Base-by-base conservation (phyloP, 2,888 invertebrate genomes). In the Syritta pipiens region DNA sequence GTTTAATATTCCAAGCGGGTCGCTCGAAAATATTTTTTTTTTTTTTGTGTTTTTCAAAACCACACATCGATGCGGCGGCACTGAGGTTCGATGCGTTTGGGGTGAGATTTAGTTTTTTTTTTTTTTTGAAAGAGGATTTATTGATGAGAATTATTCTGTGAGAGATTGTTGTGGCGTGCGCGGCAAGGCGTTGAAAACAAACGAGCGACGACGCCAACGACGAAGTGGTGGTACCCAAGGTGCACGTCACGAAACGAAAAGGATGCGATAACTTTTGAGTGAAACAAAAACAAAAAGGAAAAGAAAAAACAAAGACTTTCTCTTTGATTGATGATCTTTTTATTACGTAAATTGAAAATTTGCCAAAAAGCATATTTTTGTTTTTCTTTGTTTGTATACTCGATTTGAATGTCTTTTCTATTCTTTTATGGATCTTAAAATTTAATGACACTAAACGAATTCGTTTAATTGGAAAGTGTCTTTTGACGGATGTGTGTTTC, bases 1-100 rank as follows among this genome's bases (percentile, higher is more conserved):
- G 46, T 72, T 77, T 72, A 77, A 35, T 77, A 77, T 77, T 77
- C 77, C 19, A 67, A 37, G 24, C 72, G 40, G 40, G 46, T 35
- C 65, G 72, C 20, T 51, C 28, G 5, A 10, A 69, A 26, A 14
- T 28, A 6, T 19, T 35, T 57, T 14, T 24, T 10, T 32, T 5
- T 55, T 14, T 44, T 42, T 19, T 42, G 44, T 17, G 14, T 42
- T 63, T 53, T 42, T 55, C 5, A 30, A 26, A 59, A 51, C 26
- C 26, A 17, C 22, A 55, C 37, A 17, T 17, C 10, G 17, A 4
- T 10, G 35, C 48, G 14, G 48, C 24, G 12, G n/a, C 20, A 12
- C 28, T 20, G 42, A 32, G 37, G 37, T 55, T 37, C n/a, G 24
- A 42, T 51, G 32, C 32, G 49, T 42, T 44, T 24, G 35, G 46